A percentile compares a stretch with the other conserved stretches of the same genome.
Conservation (phyloP, 2,113 vertebrate genomes). For the Caranx ignobilis region DNA sequence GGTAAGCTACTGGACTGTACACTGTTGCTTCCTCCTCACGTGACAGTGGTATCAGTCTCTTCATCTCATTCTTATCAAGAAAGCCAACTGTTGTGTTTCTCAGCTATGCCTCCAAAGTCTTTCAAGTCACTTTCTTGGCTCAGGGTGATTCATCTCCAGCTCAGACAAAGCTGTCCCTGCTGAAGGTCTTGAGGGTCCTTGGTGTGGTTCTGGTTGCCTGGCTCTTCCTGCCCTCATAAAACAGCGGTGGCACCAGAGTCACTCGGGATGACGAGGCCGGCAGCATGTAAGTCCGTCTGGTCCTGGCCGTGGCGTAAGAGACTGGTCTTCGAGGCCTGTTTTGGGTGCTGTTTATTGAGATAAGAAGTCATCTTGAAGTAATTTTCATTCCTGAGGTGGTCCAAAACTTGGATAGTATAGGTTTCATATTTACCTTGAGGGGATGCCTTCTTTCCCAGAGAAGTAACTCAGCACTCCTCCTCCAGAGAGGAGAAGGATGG, state of each 20-base stretch:
- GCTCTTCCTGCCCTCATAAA: constrained; percentile 61
- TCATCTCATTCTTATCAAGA: neutral
- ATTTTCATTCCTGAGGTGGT: neutral
- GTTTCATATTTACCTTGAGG: constrained; percentile 60
- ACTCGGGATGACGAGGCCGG: constrained; percentile 60
- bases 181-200: constrained; percentile 68
- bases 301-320: constrained; percentile 56
- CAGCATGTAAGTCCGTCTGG: constrained; percentile 72
- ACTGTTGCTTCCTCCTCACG: no score
- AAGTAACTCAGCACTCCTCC: constrained; percentile 89
- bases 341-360: constrained; percentile 48
- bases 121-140: neutral
- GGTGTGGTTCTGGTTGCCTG: constrained; percentile 26
- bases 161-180: constrained; percentile 92
- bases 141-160: neutral
- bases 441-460: constrained; percentile 78
- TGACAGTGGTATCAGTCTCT: neutral
- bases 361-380: neutral
- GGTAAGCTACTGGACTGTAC: no score
- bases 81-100: neutral
- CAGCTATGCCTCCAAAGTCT: neutral
- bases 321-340: constrained; percentile 29
- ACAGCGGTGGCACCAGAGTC: constrained; percentile 61
- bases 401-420: neutral
- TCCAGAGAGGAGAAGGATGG: constrained; percentile 90